Evolutionary conservation across 2,113 vertebrate genomes (phyloP), one percentile per base, ranked within the genome.

Genomic region (Eudorcas thomsonii): DNA sequence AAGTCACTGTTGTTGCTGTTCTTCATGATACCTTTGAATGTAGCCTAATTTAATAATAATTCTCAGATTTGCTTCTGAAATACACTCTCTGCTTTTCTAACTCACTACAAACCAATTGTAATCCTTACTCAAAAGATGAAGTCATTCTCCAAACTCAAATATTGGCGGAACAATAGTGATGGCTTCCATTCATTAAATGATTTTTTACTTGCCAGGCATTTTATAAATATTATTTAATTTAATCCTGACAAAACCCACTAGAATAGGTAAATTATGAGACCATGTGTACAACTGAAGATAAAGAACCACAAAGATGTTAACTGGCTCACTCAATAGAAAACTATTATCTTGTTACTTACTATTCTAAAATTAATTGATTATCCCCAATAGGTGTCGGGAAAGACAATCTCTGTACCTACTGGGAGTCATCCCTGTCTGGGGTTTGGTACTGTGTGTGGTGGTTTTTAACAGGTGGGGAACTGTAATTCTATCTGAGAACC

Each of bases 361-460:
- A 52, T 74, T 96, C 83, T 78, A 93, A 57, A 97, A 55, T 78
- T 90, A 88, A 95, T 94, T 91, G 59, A 85, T 92, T 91, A 74
- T 30, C 74, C 89, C 80, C 33, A 81, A 59, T 39, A 87, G 60
- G 33, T 3, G 43, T 28, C 45, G 26, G 28, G 74, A 93, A 87
- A 92, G 84, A 78, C 52, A 92, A 59, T 95, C 57, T 94, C 21
- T 81, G 52, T 90, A 67, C n/a, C 84, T 80, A 28, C 12, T 74
- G n/a, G 28, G 21, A 87, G 78, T 59, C 28, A 1, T 90, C 43
- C 60, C 55, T 92, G 55, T 93, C 92, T 64, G 48, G 57, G 19
- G 25, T 39, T 88, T 78, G 78, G 39, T 90, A 86, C 15, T 88
- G 48, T 96, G 39, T 81, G 78, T 14, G 59, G 11, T 83, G 21